Base-by-base conservation (phyloP, 2,888 invertebrate genomes). In the Drosophila diplacantha region DNA sequence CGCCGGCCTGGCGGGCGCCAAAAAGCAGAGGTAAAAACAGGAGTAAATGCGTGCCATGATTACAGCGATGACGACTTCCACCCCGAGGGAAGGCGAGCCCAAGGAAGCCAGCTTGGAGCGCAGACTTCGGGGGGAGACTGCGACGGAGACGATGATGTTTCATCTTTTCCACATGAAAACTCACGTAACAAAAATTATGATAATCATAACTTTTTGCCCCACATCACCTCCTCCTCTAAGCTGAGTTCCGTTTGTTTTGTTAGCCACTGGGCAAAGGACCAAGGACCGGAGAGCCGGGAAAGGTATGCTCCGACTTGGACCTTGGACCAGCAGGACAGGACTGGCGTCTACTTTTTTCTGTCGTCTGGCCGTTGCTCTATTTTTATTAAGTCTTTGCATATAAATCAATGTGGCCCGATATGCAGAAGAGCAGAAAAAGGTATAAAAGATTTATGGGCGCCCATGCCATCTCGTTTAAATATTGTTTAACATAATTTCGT, bases 21-120 rank as follows among this genome's bases (percentile, higher is more conserved):
- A 85, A 83, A 85, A 81, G 57, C 86, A 85, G 85, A 86, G 85
- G 85, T 86, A 86, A 86, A 86, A 85, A 84, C 85, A 86, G 85
- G 85, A 85, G 85, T 85, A 79, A 81, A 85, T 85, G 83, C 83
- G 85, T 83, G 84, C 85, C 80, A 86, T 86, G 86, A 86, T 86
- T 86, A 86, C 81, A 81, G 84, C 83, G 86, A 86, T 86, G 85
- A 85, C 85, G 86, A 86, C 84, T 84, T 84, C 86, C 77, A 74
- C 77, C 77, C 77, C 72, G 26, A 20, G 2, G 20, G 38, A 39
- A 34, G 12, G 16, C 26, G 16, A 22, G 29, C 41, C 22, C 18
- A 41, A 24, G n/a, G 24, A 41, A 16, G 16, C 38, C 35, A 12
- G 20, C 46, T 20, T 7, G 38, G 38, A 52, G 34, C 34, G 34